These are phyloP conservation scores for Simalia tracyae DNA, from an alignment of 2,797 vertebrate species.

Conservation along the genomic window DNA sequence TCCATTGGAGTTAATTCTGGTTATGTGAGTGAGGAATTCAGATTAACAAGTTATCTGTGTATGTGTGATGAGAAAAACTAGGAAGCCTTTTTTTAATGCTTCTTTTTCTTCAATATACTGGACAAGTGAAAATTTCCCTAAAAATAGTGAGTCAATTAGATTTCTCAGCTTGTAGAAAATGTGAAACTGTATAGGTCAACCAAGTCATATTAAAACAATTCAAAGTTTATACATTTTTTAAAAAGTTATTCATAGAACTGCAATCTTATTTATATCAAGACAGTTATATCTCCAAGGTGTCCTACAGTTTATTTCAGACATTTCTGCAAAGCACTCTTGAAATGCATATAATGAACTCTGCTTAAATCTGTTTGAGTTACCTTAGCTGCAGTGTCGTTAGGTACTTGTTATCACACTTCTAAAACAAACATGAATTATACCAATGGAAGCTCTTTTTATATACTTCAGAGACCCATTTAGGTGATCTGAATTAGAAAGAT, in stretches of 20 bases:
- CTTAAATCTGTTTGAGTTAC: neutral
- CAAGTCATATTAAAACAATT: slow-evolving; percentile 23
- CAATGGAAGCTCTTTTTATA: slow-evolving; percentile 10
- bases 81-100: neutral
- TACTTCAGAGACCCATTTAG: slow-evolving; percentile 3
- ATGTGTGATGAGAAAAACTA: neutral
- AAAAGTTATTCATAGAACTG: neutral
- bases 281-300: neutral
- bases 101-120: neutral
- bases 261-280: neutral
- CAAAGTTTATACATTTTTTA: neutral
- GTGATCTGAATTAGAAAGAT: neutral
- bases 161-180: neutral
- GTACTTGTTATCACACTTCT: slow-evolving; percentile 18
- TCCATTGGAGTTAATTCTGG: neutral
- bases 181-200: neutral
- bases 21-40: slow-evolving; percentile 10
- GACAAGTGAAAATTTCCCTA: neutral
- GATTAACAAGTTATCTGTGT: neutral
- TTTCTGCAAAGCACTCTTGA: neutral
- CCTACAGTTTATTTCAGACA: neutral
- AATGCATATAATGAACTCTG: neutral
- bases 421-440: neutral
- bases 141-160: neutral
- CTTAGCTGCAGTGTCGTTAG: slow-evolving; percentile 24